Conservation (phyloP, 2,113 vertebrate genomes). For the Ceyx margarethae region DNA sequence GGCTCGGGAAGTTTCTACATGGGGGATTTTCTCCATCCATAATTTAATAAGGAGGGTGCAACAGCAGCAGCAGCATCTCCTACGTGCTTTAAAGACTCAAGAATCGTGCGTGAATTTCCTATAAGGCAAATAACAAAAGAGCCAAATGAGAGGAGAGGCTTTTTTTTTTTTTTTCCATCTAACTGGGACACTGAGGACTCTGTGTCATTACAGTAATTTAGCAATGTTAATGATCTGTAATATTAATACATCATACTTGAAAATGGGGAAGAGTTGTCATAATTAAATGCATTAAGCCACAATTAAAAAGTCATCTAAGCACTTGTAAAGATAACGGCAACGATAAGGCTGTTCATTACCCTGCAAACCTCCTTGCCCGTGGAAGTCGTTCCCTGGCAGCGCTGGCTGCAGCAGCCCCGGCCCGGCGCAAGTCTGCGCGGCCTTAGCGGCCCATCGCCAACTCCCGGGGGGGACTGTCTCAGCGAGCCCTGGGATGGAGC, state of each 20-base stretch:
- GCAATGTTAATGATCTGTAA: conserved; percentile 78
- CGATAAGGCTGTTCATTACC: conserved; percentile 73
- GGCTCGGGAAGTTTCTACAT: conserved; percentile 61
- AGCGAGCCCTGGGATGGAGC: conserved; percentile 31
- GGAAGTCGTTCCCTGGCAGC: not conserved
- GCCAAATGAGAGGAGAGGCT: conserved; percentile 63
- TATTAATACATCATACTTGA: conserved; percentile 80
- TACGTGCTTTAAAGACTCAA: conserved; percentile 29
- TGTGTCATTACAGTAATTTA: conserved; percentile 80
- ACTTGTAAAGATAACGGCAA: conserved; percentile 70
- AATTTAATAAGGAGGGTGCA: conserved; percentile 67
- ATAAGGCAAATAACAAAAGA: conserved; percentile 71
- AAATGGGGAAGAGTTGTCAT: conserved; percentile 74
- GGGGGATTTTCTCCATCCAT: conserved; percentile 67
- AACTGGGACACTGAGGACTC: conserved; percentile 72
- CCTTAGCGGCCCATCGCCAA: not conserved
- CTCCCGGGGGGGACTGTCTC: not conserved
- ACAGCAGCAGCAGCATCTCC: conserved; percentile 36
- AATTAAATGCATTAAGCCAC: conserved; percentile 80
- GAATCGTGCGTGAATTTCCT: conserved; percentile 46
- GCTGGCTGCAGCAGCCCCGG: not conserved
- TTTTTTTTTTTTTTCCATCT: conserved; percentile 62
- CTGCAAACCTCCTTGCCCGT: conserved; percentile 53
- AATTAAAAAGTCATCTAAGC: conserved; percentile 79
- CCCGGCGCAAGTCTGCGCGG: not conserved